Evolutionary conservation across 2,113 vertebrate genomes (phyloP).

Genomic region (Motacilla tschutschensis): DNA sequence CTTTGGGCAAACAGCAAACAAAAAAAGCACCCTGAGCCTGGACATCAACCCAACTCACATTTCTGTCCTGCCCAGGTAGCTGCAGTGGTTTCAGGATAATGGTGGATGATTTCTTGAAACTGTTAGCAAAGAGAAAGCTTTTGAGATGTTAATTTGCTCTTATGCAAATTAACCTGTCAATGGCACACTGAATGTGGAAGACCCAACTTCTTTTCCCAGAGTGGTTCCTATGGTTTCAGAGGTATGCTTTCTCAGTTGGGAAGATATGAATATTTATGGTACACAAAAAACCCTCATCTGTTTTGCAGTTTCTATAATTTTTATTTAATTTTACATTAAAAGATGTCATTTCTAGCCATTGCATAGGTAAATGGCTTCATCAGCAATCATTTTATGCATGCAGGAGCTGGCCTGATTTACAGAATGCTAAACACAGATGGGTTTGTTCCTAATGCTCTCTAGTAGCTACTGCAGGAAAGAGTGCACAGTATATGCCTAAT

Average conservation of each 20-base stretch:
- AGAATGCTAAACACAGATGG: slow-evolving; percentile 52
- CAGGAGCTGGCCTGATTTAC: slow-evolving; percentile 49
- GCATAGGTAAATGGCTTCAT: slow-evolving; percentile 57
- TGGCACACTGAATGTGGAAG: slow-evolving; percentile 33
- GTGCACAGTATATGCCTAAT: slow-evolving; percentile 39
- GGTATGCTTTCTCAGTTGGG: slow-evolving; percentile 39
- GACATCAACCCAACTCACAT: accelerated
- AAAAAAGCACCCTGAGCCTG: not conserved
- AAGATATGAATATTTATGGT: slow-evolving; percentile 67
- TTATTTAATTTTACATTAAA: slow-evolving; percentile 60
- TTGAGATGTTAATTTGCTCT: slow-evolving; percentile 68
- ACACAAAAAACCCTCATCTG: not conserved
- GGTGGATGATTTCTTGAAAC: slow-evolving; percentile 43
- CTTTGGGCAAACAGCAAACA: not conserved
- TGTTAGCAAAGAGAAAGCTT: slow-evolving; percentile 16
- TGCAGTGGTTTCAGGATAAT: not conserved
- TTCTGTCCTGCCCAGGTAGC: not conserved
- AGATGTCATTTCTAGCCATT: slow-evolving; percentile 20
- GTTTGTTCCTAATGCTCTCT: slow-evolving; percentile 43
- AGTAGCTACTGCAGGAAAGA: slow-evolving; percentile 46
- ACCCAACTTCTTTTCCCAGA: slow-evolving; percentile 36
- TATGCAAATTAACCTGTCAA: slow-evolving; percentile 64
- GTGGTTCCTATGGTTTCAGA: slow-evolving; percentile 64
- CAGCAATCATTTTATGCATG: slow-evolving; percentile 55
- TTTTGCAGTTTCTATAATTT: slow-evolving; percentile 44